phyloP scores from a whole-genome alignment of 2,888 invertebrate species.

The Protonemura montana region DNA sequence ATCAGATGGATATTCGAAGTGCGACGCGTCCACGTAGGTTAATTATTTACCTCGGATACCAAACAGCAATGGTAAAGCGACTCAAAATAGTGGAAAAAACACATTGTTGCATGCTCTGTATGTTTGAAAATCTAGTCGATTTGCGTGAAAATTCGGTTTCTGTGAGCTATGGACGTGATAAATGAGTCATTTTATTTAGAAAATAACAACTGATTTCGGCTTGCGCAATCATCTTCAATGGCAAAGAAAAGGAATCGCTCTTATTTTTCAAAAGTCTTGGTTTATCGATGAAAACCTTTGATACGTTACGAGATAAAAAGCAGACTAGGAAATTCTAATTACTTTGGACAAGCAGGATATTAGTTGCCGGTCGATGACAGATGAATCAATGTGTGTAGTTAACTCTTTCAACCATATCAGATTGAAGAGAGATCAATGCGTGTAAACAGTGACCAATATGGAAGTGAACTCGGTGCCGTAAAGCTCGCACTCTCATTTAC shows the following conservation, averaged over 20 bases:
- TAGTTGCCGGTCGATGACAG: neutral
- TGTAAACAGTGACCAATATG: neutral
- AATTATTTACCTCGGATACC: neutral
- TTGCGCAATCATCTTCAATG: too few species aligned
- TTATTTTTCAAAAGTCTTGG: too few species aligned
- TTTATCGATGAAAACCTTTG: too few species aligned
- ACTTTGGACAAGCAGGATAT: neutral
- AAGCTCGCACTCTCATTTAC: neutral
- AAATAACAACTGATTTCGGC: too few species aligned
- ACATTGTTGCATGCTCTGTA: neutral
- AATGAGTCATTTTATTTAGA: too few species aligned
- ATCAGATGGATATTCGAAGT: neutral
- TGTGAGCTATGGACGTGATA: too few species aligned
- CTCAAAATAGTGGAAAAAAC: neutral
- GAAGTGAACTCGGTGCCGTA: neutral
- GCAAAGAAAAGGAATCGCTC: too few species aligned
- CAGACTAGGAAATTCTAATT: neutral
- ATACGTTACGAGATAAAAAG: too few species aligned
- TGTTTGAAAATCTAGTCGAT: neutral
- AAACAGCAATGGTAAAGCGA: neutral
- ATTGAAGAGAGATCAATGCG: neutral
- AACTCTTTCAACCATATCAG: slow-evolving; percentile 12
- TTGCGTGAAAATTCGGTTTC: neutral
- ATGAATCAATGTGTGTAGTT: neutral
- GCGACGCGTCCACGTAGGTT: neutral